A percentile compares a stretch with the other conserved stretches of the same genome.
phyloP scores from a whole-genome alignment of 2,113 vertebrate species.

The Dipodomys merriami region DNA sequence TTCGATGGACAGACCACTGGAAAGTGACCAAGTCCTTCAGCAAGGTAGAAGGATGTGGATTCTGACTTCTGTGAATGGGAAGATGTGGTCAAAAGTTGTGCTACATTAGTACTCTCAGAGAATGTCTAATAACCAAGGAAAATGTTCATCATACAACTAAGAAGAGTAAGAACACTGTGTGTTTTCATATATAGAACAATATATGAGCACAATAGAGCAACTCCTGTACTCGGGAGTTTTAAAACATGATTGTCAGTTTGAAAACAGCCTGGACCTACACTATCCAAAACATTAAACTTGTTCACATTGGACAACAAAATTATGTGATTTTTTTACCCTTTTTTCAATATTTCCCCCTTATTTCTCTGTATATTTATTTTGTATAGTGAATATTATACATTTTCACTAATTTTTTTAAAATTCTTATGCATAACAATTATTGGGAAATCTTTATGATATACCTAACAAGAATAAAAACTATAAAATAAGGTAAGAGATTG shows the following conservation, averaged over 20 bases:
- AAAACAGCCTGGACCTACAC: neutral
- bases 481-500: neutral
- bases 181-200: neutral
- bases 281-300: neutral
- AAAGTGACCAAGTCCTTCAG: slow-evolving; percentile 12
- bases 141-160: neutral
- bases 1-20: neutral
- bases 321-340: slow-evolving; percentile 21
- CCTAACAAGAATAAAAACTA: slow-evolving; percentile 23
- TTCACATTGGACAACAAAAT: neutral
- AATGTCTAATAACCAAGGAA: slow-evolving; percentile 9
- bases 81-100: neutral
- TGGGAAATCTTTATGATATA: slow-evolving; percentile 6
- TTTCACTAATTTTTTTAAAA: neutral
- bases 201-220: slow-evolving; percentile 5
- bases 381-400: neutral
- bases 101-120: neutral
- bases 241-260: too few species aligned
- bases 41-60: slow-evolving; percentile 1
- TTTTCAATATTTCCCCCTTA: neutral
- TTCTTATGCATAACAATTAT: slow-evolving; percentile 22
- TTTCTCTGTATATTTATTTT: slow-evolving; percentile 27
- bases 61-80: slow-evolving; percentile 8
- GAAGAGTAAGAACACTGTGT: neutral
- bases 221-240: neutral